These are phyloP conservation scores for Cacoxenus indagator DNA, from an alignment of 2,888 invertebrate genomes.

Conservation along the genomic window DNA sequence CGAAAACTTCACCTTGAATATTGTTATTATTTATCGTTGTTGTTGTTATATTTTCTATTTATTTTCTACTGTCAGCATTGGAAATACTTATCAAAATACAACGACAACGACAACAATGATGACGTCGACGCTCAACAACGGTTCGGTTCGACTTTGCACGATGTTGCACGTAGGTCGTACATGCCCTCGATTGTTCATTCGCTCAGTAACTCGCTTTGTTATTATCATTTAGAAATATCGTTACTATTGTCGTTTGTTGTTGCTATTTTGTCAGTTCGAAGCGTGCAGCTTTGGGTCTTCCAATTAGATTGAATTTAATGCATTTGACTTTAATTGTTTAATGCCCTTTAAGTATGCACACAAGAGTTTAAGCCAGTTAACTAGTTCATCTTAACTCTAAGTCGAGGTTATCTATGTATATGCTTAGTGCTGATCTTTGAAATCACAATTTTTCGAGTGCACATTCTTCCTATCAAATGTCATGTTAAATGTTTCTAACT, in stretches of 20 bases:
- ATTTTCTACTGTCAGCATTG: constrained; percentile 22
- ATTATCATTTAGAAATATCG: not conserved
- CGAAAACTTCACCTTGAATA: constrained; percentile 61
- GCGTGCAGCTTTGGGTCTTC: not conserved
- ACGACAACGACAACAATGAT: constrained; percentile 20
- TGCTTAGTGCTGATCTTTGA: too few species aligned
- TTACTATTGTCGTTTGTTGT: not conserved
- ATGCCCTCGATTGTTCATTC: constrained; percentile 33
- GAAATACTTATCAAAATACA: constrained; percentile 33
- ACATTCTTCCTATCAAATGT: too few species aligned
- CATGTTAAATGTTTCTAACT: too few species aligned
- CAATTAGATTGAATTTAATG: constrained; percentile 1
- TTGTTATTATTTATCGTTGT: constrained; percentile 26
- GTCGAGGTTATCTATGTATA: too few species aligned
- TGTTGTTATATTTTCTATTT: not conserved
- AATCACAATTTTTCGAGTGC: too few species aligned
- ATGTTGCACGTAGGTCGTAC: constrained; percentile 57
- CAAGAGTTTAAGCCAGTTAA: not conserved
- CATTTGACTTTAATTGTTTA: not conserved
- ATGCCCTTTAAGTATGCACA: not conserved
- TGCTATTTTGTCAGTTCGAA: not conserved
- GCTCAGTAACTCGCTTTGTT: constrained; percentile 24
- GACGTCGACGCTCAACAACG: constrained; percentile 32
- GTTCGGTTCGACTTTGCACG: constrained; percentile 34
- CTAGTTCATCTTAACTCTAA: too few species aligned